Percentiles rank a stretch among this genome's conserved stretches.
Evolutionary conservation across 2,797 vertebrate species (phyloP).

Genomic region (Microhierax caerulescens): DNA sequence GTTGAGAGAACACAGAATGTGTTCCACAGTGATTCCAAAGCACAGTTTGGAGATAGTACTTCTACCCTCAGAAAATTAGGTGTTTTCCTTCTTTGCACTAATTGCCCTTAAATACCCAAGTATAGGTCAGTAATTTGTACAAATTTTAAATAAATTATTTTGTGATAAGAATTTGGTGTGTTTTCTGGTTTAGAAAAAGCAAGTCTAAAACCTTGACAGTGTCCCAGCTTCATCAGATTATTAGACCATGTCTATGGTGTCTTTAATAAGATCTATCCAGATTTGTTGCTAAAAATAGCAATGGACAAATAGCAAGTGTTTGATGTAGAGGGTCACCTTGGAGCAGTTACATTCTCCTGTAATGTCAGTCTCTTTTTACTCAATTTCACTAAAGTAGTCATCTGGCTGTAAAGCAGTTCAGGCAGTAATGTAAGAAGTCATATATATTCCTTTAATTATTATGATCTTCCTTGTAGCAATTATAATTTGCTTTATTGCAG

Average conservation of each 20-base stretch:
- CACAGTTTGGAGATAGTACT: not conserved
- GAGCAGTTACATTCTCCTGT: not conserved
- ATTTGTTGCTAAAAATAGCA: constrained; percentile 57
- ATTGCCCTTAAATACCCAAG: not conserved
- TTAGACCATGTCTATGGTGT: not conserved
- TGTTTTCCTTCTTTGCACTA: not conserved
- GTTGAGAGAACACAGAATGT: not conserved
- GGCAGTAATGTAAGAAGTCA: constrained; percentile 52
- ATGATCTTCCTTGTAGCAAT: constrained; percentile 66
- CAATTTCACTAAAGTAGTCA: constrained; percentile 30
- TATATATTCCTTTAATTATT: constrained; percentile 72
- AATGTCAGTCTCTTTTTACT: constrained; percentile 53
- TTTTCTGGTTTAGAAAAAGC: not conserved
- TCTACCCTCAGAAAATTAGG: not conserved
- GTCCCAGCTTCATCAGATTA: constrained; percentile 46
- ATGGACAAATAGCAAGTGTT: constrained; percentile 13
- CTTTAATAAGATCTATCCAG: constrained; percentile 50
- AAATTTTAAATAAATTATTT: not conserved
- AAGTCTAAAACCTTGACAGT: not conserved
- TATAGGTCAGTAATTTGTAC: not conserved
- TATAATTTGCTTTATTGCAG: constrained; percentile 71
- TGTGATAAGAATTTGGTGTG: not conserved
- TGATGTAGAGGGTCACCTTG: constrained; percentile 34
- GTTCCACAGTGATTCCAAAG: not conserved
- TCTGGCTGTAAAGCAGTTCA: constrained; percentile 58